A percentile compares a stretch with the other conserved stretches of the same genome.
phyloP scores from a whole-genome alignment of 2,113 vertebrate species.

The Chloropsis cyanopogon region DNA sequence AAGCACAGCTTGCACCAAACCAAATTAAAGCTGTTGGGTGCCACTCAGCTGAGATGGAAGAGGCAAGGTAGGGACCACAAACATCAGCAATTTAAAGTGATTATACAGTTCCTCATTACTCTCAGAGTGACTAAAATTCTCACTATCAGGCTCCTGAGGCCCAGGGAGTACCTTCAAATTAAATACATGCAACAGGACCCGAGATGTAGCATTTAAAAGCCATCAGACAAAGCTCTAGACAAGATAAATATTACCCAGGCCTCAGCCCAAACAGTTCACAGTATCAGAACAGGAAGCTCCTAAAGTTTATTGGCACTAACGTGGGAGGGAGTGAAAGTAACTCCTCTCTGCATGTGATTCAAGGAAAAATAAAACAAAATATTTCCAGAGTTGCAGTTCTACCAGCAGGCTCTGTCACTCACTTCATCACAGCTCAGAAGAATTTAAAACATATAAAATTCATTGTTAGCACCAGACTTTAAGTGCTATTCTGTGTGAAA shows the following conservation, averaged over 20 bases:
- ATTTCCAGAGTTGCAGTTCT: neutral
- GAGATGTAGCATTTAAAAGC: neutral
- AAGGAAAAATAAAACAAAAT: neutral
- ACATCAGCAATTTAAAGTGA: neutral
- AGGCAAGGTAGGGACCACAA: neutral
- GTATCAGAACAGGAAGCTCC: neutral
- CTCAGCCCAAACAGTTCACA: neutral
- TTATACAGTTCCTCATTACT: neutral
- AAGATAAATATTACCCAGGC: neutral
- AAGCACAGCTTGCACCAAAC: neutral
- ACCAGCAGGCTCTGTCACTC: neutral
- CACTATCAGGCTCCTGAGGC: neutral
- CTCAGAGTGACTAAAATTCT: neutral
- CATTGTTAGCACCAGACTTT: neutral
- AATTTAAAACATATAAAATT: neutral
- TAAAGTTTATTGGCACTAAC: neutral
- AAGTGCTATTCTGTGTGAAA: neutral
- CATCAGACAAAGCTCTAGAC: neutral
- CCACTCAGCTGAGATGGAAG: neutral
- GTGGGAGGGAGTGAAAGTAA: neutral
- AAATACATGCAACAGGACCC: neutral
- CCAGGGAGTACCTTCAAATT: neutral
- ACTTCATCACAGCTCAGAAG: neutral
- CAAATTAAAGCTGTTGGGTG: neutral
- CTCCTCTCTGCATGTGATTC: neutral